These are phyloP conservation scores for Ethmia dodecea DNA, from an alignment of 2,888 invertebrate species.

Conservation along the genomic window DNA sequence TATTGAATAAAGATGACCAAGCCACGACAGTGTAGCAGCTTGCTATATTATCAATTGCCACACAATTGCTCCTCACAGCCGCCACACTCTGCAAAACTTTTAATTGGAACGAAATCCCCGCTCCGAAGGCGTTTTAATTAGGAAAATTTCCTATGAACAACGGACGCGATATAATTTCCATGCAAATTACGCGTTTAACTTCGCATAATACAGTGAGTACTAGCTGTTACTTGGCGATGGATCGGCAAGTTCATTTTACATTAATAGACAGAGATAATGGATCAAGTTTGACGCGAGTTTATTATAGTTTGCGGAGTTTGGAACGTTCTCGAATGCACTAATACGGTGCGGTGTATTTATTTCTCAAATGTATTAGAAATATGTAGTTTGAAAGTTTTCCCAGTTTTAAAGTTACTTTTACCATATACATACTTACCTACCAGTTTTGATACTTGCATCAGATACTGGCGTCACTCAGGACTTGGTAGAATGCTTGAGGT, in stretches of 20 bases:
- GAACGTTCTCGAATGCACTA: no score
- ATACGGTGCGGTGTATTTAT: no score
- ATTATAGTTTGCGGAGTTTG: no score
- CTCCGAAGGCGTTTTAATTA: conserved; percentile 56
- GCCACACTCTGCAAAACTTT: conserved; percentile 58
- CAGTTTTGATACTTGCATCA: no score
- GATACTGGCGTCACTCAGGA: no score
- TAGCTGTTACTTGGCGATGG: conserved; percentile 32
- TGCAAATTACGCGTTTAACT: conserved; percentile 75
- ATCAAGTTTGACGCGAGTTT: conserved; percentile 8
- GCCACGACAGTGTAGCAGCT: conserved; percentile 9
- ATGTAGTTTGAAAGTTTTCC: no score
- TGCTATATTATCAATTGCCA: conserved; percentile 38
- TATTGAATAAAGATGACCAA: no score
- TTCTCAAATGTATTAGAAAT: no score
- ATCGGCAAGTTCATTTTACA: conserved; percentile 38
- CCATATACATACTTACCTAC: no score
- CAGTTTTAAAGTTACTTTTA: no score
- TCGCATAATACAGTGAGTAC: conserved; percentile 47
- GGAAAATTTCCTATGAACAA: conserved; percentile 71
- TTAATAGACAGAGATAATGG: conserved; percentile 33
- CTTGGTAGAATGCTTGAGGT: no score
- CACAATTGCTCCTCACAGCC: conserved; percentile 31
- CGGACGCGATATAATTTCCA: conserved; percentile 73
- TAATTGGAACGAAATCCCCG: conserved; percentile 73